A percentile compares a stretch with the other conserved stretches of the same genome.
phyloP scores from a whole-genome alignment of 2,797 vertebrate genomes.

The Microctenopoma lineatum region DNA sequence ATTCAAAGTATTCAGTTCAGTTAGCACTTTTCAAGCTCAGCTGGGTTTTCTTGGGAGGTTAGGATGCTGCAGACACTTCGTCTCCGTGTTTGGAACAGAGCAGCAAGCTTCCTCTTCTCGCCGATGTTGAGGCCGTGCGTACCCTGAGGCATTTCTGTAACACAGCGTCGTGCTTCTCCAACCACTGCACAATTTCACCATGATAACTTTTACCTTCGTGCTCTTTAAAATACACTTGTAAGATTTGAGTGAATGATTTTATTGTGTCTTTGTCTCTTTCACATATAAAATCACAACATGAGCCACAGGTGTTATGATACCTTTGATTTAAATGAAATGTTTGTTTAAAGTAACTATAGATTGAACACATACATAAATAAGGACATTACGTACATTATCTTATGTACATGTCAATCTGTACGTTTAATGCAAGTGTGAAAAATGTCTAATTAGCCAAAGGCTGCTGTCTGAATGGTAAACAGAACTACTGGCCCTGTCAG shows the following conservation, averaged over 20 bases:
- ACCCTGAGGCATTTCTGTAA: conserved; percentile 57
- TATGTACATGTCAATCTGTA: conserved; percentile 15
- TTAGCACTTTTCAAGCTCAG: conserved; percentile 29
- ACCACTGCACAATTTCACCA: conserved; percentile 35
- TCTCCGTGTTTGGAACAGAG: conserved; percentile 47
- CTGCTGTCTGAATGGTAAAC: conserved; percentile 72
- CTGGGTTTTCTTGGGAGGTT: conserved; percentile 21
- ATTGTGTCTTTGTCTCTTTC: neutral
- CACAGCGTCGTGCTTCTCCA: conserved; percentile 47
- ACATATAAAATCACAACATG: conserved; percentile 1
- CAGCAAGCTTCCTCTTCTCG: conserved; percentile 57
- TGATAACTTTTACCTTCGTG: conserved; percentile 15
- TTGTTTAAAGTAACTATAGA: conserved; percentile 8
- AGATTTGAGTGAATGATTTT: neutral
- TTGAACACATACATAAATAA: neutral
- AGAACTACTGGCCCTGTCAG: conserved; percentile 67
- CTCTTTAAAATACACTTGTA: conserved; percentile 22
- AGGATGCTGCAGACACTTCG: conserved; percentile 29
- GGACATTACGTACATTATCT: conserved; percentile 17
- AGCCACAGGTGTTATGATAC: neutral
- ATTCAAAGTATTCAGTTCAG: conserved; percentile 12
- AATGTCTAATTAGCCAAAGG: conserved; percentile 56
- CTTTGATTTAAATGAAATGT: conserved; percentile 7
- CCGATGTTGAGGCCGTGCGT: conserved; percentile 30
- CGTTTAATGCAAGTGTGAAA: conserved; percentile 48